Evolutionary conservation across 2,888 invertebrate species (phyloP).

Genomic region (Pachymerium ferrugineum): DNA sequence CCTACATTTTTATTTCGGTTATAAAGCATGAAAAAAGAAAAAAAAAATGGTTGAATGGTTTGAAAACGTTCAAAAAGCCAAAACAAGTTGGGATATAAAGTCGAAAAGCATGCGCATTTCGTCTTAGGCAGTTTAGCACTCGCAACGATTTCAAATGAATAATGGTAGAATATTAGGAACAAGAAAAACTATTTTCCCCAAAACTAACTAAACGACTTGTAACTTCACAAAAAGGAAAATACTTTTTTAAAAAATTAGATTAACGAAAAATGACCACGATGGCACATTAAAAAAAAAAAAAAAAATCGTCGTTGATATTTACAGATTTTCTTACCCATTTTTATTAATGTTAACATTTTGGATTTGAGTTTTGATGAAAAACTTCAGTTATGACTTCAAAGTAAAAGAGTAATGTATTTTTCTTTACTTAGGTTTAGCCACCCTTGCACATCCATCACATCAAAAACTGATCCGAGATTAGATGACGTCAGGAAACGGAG

Average conservation of each 20-base stretch:
- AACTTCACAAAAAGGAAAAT: no score
- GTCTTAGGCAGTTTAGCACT: conserved; percentile 21
- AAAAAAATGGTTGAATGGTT: conserved; percentile 10
- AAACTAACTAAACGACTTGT: not conserved
- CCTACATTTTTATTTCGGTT: not conserved
- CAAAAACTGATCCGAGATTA: conserved; percentile 20
- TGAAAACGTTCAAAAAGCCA: conserved; percentile 5
- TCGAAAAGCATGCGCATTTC: not conserved
- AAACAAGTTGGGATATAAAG: conserved; percentile 5
- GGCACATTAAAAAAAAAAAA: not conserved
- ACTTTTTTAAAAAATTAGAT: no score
- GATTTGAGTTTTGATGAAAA: no score
- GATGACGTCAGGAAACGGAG: not conserved
- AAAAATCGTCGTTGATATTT: no score
- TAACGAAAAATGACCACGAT: no score
- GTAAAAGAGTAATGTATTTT: not conserved
- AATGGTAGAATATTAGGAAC: not conserved
- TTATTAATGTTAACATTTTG: no score
- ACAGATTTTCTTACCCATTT: no score
- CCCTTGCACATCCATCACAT: not conserved
- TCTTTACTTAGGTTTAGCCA: not conserved
- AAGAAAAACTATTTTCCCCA: not conserved
- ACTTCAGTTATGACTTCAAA: not conserved
- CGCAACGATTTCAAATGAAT: not conserved
- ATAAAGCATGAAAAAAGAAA: not conserved